Percentiles rank a stretch among this genome's conserved stretches.
phyloP scores from a whole-genome alignment of 1,140 invertebrate genomes.

The Monomorium pharaonis region DNA sequence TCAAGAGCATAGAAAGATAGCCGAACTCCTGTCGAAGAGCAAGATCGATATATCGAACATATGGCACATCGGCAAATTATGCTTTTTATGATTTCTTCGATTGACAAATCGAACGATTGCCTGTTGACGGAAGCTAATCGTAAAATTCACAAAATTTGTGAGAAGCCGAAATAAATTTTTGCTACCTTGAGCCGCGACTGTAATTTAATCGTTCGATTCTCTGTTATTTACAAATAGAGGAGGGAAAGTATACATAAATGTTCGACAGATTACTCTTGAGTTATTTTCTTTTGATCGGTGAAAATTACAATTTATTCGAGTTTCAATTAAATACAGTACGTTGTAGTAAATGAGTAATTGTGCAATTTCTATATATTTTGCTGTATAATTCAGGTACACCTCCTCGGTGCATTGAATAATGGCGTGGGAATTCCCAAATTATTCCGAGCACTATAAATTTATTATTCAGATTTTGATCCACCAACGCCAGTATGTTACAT shows the following conservation, averaged over 20 bases:
- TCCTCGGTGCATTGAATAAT: slow-evolving; percentile 17
- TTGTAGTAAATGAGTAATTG: background rate
- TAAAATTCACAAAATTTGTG: background rate
- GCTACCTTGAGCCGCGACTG: background rate
- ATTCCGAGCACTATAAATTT: slow-evolving; percentile 34
- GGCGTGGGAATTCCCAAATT: background rate
- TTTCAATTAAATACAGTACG: background rate
- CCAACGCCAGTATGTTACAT: background rate
- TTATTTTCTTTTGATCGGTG: background rate
- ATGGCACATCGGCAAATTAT: slow-evolving; percentile 54
- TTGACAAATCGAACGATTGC: slow-evolving; percentile 25
- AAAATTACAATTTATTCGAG: background rate
- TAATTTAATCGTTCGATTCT: background rate
- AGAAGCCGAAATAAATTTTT: background rate
- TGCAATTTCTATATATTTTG: slow-evolving; percentile 30
- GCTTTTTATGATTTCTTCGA: slow-evolving; percentile 40
- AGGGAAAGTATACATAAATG: background rate
- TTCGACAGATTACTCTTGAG: background rate
- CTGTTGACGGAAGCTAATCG: background rate
- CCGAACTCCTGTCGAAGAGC: slow-evolving; percentile 9
- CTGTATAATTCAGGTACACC: background rate
- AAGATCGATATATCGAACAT: slow-evolving; percentile 65
- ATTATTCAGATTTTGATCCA: slow-evolving; percentile 47
- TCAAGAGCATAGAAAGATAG: slow-evolving; percentile 54
- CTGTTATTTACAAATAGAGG: background rate